Evolutionary conservation across 2,888 invertebrate species (phyloP), one percentile per base, ranked within the genome.

Genomic region (Sthenelais limicola): DNA sequence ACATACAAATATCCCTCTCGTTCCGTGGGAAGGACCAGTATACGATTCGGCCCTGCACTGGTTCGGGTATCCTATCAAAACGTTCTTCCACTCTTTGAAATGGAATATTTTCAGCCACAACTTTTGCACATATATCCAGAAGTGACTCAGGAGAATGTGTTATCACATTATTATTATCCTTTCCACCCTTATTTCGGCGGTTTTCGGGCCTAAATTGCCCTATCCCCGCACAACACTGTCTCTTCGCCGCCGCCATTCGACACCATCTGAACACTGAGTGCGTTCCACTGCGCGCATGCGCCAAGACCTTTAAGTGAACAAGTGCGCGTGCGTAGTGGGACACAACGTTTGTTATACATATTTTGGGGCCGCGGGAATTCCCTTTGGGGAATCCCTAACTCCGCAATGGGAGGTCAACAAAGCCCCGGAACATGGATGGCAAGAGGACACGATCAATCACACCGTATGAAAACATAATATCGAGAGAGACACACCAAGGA

Each of bases 1-100:
- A 95, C 94, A 94, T 94, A 89, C 93, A 93, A 88, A 95, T 94
- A 90, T 94, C 94, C 85, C 93, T 91, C 89, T 94, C 94, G 87
- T 94, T 93, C 84, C 94, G 90, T 80, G 94, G 95, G 90, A 94
- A 94, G 79, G 94, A 94, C 94, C 94, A 94, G 90, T 92, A 94
- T 85, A 94, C 94, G 88, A 94, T 93, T 86, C 94, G 91, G 81
- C 93, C 91, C 89, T 94, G 94, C 87, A 94, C 94, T 80, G 94
- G 94, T 88, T 94, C 94, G 80, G 94, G 95, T 88, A 95, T 94
- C 83, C 94, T 92, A 87, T 93, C 93, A 88, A 94, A 94, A 80
- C 93, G 92, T 88, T 94, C 94, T 89, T 94, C 94, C 85, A 95
- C 93, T 82, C 93, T 91, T 88, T 94, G 94, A 89, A 94, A 94